Evolutionary conservation across 1,140 invertebrate species (phyloP).

Genomic region (Dendrolimus punctatus): DNA sequence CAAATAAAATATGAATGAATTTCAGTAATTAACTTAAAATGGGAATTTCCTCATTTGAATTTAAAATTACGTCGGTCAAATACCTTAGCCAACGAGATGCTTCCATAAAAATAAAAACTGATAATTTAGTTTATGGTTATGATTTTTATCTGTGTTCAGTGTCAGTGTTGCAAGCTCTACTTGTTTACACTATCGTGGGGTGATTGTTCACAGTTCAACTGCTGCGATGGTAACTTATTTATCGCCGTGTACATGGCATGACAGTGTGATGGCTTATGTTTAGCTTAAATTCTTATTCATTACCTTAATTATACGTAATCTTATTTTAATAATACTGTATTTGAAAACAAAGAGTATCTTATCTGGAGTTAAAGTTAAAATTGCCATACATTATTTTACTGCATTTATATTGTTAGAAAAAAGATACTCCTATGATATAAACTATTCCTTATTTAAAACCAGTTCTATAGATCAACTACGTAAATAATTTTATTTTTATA

Average conservation of each 20-base stretch:
- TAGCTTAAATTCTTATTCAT: slow-evolving; percentile 21
- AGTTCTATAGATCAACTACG: neutral
- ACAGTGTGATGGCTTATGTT: slow-evolving; percentile 50
- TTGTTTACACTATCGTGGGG: slow-evolving; percentile 42
- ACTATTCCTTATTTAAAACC: slow-evolving; percentile 22
- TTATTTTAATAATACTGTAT: slow-evolving; percentile 10
- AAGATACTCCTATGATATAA: slow-evolving; percentile 45
- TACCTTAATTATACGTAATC: slow-evolving; percentile 23
- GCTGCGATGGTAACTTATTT: slow-evolving; percentile 11
- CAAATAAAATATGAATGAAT: no score
- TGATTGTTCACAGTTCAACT: slow-evolving; percentile 8
- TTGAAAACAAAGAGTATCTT: slow-evolving; percentile 29
- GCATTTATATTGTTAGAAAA: slow-evolving; percentile 25
- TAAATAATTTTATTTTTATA: slow-evolving; percentile 10
- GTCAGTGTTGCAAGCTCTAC: slow-evolving; percentile 67
- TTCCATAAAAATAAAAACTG: no score
- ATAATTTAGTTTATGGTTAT: no score
- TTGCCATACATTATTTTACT: slow-evolving; percentile 20
- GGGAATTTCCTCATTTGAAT: no score
- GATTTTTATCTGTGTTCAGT: slow-evolving; percentile 32
- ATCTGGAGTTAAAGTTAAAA: slow-evolving; percentile 15
- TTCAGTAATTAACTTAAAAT: no score
- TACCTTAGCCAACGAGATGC: no score
- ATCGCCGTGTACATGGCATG: slow-evolving; percentile 28
- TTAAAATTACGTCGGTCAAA: no score